phyloP scores from a whole-genome alignment of 2,888 invertebrate genomes.

The Argynnis bischoffii region DNA sequence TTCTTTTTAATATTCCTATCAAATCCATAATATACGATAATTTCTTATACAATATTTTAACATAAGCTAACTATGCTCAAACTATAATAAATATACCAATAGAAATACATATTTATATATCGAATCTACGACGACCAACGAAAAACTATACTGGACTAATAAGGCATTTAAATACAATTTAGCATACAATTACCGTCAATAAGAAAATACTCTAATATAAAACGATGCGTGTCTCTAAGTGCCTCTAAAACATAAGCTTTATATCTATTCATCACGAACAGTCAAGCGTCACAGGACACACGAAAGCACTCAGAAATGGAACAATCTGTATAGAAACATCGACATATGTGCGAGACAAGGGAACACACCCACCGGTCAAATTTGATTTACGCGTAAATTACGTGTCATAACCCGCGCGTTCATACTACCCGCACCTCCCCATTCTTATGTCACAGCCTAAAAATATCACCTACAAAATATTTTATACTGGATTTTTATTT shows the following conservation, averaged over 20 bases:
- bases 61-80: too few species aligned
- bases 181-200: slow-evolving; percentile 15
- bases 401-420: slow-evolving; percentile 74
- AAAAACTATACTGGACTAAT: background rate
- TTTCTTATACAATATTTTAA: too few species aligned
- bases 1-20: too few species aligned
- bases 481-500: slow-evolving; percentile 20
- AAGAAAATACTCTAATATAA: slow-evolving; percentile 24
- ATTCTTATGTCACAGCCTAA: slow-evolving; percentile 47
- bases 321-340: slow-evolving; percentile 70
- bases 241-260: slow-evolving; percentile 49
- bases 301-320: slow-evolving; percentile 69
- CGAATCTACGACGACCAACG: too few species aligned
- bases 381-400: slow-evolving; percentile 82
- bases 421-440: slow-evolving; percentile 52
- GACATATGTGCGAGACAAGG: slow-evolving; percentile 78
- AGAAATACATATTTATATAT: too few species aligned
- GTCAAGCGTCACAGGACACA: slow-evolving; percentile 65
- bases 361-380: slow-evolving; percentile 78
- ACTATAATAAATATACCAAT: too few species aligned
- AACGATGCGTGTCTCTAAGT: slow-evolving; percentile 44
- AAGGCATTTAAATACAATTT: slow-evolving; percentile 17
- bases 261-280: slow-evolving; percentile 68
- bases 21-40: too few species aligned
- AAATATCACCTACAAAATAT: slow-evolving; percentile 26